Evolutionary conservation across 2,888 invertebrate genomes (phyloP).

Genomic region (Spisula solida): DNA sequence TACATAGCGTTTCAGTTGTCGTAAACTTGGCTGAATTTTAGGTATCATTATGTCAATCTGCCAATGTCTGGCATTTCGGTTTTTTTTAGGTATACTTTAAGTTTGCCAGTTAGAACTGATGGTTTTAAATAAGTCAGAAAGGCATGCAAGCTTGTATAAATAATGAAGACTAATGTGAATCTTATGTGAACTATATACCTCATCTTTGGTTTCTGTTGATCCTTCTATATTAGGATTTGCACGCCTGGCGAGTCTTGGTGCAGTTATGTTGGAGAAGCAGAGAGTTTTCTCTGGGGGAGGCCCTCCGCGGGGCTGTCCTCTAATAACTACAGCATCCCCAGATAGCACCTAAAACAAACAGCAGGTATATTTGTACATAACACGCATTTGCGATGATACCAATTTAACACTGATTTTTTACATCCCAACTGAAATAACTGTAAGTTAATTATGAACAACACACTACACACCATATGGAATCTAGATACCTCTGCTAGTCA

Average conservation of each 20-base stretch:
- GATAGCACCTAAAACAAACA: conserved; percentile 93
- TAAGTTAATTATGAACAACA: background rate
- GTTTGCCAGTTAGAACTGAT: too few relatives aligned
- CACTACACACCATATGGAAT: background rate
- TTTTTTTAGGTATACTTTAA: too few relatives aligned
- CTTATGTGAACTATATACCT: conserved; percentile 79
- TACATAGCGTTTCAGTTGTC: too few relatives aligned
- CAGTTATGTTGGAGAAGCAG: conserved; percentile 95
- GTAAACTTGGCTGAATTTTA: too few relatives aligned
- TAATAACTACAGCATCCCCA: conserved; percentile 97
- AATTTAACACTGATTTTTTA: too few relatives aligned
- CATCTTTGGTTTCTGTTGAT: conserved; percentile 86
- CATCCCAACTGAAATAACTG: too few relatives aligned
- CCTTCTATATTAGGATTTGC: conserved; percentile 89
- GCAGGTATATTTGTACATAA: background rate
- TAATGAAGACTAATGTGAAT: too few relatives aligned
- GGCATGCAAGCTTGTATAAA: too few relatives aligned
- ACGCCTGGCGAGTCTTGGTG: conserved; percentile 95
- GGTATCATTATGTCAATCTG: too few relatives aligned
- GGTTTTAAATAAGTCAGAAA: too few relatives aligned
- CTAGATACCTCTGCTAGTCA: background rate
- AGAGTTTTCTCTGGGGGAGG: conserved; percentile 97
- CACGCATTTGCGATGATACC: too few relatives aligned
- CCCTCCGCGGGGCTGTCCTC: conserved; percentile 92
- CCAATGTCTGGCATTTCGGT: too few relatives aligned